Conservation (phyloP, 2,797 vertebrate species). For the Neosilurus hyrtlii region DNA sequence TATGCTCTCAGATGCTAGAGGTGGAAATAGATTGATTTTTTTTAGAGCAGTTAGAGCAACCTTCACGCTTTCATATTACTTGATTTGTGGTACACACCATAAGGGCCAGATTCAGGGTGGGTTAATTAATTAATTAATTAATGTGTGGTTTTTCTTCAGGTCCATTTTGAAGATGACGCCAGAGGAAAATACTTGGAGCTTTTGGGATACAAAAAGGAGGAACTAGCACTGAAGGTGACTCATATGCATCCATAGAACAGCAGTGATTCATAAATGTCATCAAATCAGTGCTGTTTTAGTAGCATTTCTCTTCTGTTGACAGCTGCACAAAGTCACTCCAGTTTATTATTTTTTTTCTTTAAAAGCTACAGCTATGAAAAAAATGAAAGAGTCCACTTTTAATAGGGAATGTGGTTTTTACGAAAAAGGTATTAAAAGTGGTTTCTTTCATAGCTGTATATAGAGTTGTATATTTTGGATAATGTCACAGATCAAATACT, state of each 20-base stretch:
- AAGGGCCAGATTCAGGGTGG: too few species aligned
- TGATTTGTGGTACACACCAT: not conserved
- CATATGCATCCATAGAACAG: not conserved
- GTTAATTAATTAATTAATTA: not conserved
- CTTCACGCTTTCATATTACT: not conserved
- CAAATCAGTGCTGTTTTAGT: not conserved
- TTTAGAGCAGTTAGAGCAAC: not conserved
- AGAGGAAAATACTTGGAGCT: constrained; percentile 90
- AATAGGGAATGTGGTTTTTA: too few species aligned
- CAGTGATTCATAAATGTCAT: not conserved
- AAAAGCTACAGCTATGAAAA: not conserved
- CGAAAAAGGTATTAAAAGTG: too few species aligned
- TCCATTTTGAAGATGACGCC: constrained; percentile 89
- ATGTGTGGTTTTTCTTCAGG: constrained; percentile 69
- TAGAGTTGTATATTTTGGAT: not conserved
- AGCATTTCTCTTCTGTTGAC: not conserved
- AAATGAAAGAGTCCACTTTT: too few species aligned
- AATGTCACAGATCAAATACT: not conserved
- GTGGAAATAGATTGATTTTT: not conserved
- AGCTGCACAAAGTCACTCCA: not conserved
- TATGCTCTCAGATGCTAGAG: not conserved
- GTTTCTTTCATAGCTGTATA: not conserved
- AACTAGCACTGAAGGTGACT: constrained; percentile 86
- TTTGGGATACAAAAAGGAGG: constrained; percentile 89
- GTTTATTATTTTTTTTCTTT: not conserved